phyloP scores from a whole-genome alignment of 2,888 invertebrate genomes.

The Stenoptilia bipunctidactyla region DNA sequence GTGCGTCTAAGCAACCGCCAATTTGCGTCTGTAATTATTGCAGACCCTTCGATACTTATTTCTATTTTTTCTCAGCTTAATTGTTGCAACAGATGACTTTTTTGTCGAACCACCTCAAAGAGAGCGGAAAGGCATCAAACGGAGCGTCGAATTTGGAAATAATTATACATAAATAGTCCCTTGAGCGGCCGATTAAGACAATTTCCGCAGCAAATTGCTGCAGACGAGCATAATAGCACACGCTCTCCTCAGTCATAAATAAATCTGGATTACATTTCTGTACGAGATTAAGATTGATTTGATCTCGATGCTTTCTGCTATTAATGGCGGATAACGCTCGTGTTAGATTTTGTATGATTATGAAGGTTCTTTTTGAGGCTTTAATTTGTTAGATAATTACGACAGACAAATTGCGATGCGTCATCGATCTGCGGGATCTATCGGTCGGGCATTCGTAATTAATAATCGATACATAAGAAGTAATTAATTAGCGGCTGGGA shows the following conservation, averaged over 20 bases:
- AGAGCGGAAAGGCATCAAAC: constrained; percentile 72
- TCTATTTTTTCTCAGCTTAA: constrained; percentile 67
- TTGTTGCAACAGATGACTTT: constrained; percentile 72
- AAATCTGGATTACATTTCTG: constrained; percentile 70
- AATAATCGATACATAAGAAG: constrained; percentile 70
- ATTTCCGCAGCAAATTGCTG: constrained; percentile 71
- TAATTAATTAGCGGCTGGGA: constrained; percentile 64
- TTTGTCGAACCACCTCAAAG: constrained; percentile 69
- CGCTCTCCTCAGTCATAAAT: constrained; percentile 64
- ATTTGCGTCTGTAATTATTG: constrained; percentile 70
- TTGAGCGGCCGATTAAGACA: constrained; percentile 72
- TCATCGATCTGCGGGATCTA: constrained; percentile 60
- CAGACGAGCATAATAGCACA: constrained; percentile 72
- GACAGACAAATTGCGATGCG: constrained; percentile 62
- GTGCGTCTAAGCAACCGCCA: constrained; percentile 62
- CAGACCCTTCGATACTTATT: constrained; percentile 71
- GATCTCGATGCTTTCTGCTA: constrained; percentile 64
- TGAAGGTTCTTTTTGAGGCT: constrained; percentile 42
- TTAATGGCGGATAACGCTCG: constrained; percentile 61
- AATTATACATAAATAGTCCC: constrained; percentile 73
- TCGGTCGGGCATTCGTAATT: constrained; percentile 52
- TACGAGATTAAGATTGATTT: constrained; percentile 71
- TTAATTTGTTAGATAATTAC: constrained; percentile 64
- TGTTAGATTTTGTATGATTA: constrained; percentile 63
- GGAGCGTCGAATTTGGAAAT: constrained; percentile 70